Evolutionary conservation across 2,888 invertebrate genomes (phyloP).

Genomic region (Trimorus sp.): DNA sequence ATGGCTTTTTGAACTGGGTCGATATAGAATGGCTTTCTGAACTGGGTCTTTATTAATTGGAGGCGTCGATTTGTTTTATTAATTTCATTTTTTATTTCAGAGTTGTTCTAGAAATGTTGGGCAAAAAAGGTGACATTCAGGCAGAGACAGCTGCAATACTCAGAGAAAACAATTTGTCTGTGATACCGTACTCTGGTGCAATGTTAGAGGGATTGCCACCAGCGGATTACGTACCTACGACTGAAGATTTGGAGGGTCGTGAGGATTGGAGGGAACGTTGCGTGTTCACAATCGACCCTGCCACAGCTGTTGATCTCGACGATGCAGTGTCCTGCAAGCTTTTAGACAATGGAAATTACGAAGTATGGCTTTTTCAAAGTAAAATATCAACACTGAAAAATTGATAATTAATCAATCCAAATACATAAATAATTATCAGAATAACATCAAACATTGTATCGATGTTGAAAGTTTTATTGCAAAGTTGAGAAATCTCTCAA

Average conservation of each 20-base stretch:
- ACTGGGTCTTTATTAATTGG: too few species aligned
- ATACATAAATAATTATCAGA: too few species aligned
- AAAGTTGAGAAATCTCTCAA: too few species aligned
- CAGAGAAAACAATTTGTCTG: constrained; percentile 89
- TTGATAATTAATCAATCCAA: too few species aligned
- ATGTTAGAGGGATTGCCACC: constrained; percentile 81
- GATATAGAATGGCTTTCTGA: too few species aligned
- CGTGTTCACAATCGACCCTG: constrained; percentile 97
- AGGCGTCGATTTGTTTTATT: too few species aligned
- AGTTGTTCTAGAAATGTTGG: constrained; percentile 87
- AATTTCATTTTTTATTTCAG: constrained; percentile 71
- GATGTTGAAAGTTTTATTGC: too few species aligned
- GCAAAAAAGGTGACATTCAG: constrained; percentile 88
- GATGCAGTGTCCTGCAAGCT: constrained; percentile 93
- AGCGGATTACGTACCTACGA: constrained; percentile 81
- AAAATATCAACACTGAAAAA: neutral
- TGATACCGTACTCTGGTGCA: constrained; percentile 87
- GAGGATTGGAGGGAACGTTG: constrained; percentile 88
- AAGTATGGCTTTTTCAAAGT: constrained; percentile 78
- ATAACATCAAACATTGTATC: too few species aligned
- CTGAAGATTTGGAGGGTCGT: constrained; percentile 82
- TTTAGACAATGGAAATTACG: constrained; percentile 88
- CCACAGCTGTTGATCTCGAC: constrained; percentile 95
- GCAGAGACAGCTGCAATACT: constrained; percentile 92
- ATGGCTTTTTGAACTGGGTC: too few species aligned